A percentile compares a stretch with the other conserved stretches of the same genome.
Conservation (phyloP, 2,113 vertebrate genomes). For the Pteronura brasiliensis region DNA sequence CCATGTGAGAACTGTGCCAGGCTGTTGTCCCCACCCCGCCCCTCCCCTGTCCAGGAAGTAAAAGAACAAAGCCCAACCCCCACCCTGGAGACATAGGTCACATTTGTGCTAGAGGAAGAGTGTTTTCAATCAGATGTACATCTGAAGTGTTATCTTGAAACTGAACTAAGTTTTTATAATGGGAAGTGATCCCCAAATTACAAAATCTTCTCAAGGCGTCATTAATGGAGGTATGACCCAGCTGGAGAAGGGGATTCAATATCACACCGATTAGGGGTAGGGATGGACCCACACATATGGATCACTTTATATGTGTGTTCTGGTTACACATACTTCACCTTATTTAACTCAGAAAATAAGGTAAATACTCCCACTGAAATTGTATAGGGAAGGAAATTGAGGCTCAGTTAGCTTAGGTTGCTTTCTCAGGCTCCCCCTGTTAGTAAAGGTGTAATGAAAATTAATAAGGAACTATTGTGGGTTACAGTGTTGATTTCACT, state of each 20-base stretch:
- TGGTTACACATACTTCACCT: neutral
- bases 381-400: neutral
- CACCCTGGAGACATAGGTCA: neutral
- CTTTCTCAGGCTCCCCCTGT: neutral
- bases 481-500: neutral
- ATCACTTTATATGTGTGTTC: neutral
- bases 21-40: too few species aligned
- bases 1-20: neutral
- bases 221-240: neutral
- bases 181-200: neutral
- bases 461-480: neutral
- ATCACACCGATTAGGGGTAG: neutral
- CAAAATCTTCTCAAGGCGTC: neutral
- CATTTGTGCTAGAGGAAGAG: neutral
- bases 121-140: neutral
- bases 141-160: neutral
- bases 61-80: neutral
- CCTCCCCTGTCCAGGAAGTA: neutral
- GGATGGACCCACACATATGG: too few species aligned
- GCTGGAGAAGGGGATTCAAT: neutral
- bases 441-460: neutral
- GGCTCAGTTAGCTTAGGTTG: neutral
- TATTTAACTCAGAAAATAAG: neutral
- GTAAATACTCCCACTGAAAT: neutral
- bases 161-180: neutral